phyloP scores from a whole-genome alignment of 2,888 invertebrate genomes.

The Xylota segnis region DNA sequence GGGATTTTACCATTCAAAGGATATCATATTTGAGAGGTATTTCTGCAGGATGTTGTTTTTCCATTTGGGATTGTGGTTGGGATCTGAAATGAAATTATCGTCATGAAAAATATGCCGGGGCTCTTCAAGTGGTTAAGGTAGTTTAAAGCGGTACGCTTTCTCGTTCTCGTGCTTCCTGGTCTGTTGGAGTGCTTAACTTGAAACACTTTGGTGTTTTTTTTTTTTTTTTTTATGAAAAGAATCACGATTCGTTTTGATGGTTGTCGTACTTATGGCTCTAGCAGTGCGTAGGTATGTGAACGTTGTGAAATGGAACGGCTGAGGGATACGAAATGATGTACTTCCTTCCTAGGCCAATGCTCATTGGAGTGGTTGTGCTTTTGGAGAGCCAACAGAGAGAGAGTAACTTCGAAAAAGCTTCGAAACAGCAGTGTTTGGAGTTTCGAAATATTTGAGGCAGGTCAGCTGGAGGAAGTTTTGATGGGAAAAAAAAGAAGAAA shows the following conservation, averaged over 20 bases:
- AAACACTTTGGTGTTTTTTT: not conserved
- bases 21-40: conserved; percentile 2
- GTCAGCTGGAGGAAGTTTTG: not conserved
- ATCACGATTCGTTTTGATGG: not conserved
- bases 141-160: not conserved
- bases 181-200: not conserved
- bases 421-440: too few relatives aligned
- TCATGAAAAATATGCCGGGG: not conserved
- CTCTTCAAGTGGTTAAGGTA: not conserved
- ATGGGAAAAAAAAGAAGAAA: not conserved
- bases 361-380: conserved; percentile 7
- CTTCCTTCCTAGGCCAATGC: not conserved
- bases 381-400: not conserved
- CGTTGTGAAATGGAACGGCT: conserved; percentile 1
- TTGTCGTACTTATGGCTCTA: not conserved
- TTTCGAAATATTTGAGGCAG: conserved; percentile 14
- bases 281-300: not conserved
- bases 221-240: conserved; percentile 4
- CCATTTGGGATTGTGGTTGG: not conserved
- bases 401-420: conserved; percentile 23
- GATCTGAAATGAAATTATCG: not conserved
- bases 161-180: not conserved
- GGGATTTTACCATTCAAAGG: not conserved
- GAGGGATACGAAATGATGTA: not conserved
- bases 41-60: not conserved